Evolutionary conservation across 37 sponge, comb jelly and placozoan genomes (phyloP).

Genomic region (Mnemiopsis leidyi): DNA sequence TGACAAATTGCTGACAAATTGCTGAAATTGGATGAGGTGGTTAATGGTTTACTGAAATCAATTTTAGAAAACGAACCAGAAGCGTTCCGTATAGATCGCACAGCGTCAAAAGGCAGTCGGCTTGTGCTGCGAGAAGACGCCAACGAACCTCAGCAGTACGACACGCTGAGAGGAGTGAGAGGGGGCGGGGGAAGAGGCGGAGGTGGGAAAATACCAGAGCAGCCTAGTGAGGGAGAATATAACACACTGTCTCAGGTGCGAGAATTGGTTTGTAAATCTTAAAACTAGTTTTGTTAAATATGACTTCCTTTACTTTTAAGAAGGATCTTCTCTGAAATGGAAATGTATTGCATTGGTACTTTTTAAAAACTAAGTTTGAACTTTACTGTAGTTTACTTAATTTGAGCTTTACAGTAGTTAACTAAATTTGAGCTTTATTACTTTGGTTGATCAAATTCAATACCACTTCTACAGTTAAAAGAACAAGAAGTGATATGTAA

Average conservation of each 20-base stretch:
- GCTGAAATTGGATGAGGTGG: too few relatives aligned
- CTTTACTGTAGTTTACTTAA: too few relatives aligned
- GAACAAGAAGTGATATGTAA: not conserved
- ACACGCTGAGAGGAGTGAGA: not conserved
- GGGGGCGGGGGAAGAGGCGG: not conserved
- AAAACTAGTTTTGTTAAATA: not conserved
- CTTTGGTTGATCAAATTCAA: too few relatives aligned
- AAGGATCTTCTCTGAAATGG: not conserved
- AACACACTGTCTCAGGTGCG: not conserved
- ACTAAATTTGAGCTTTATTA: too few relatives aligned
- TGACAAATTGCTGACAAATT: too few relatives aligned
- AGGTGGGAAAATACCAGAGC: not conserved
- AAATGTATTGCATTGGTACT: not conserved
- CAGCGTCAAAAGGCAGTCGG: not conserved
- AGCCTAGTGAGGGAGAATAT: slow-evolving; percentile 14
- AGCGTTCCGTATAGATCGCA: not conserved
- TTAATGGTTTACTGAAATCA: too few relatives aligned
- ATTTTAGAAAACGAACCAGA: not conserved
- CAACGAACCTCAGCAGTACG: not conserved
- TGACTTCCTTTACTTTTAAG: not conserved
- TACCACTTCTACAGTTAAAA: not conserved
- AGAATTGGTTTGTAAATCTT: not conserved
- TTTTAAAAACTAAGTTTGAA: too few relatives aligned
- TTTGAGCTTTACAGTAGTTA: too few relatives aligned
- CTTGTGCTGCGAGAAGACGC: slow-evolving; percentile 23